phyloP scores from a whole-genome alignment of 1,140 invertebrate species.

The Zaprionus inermis region DNA sequence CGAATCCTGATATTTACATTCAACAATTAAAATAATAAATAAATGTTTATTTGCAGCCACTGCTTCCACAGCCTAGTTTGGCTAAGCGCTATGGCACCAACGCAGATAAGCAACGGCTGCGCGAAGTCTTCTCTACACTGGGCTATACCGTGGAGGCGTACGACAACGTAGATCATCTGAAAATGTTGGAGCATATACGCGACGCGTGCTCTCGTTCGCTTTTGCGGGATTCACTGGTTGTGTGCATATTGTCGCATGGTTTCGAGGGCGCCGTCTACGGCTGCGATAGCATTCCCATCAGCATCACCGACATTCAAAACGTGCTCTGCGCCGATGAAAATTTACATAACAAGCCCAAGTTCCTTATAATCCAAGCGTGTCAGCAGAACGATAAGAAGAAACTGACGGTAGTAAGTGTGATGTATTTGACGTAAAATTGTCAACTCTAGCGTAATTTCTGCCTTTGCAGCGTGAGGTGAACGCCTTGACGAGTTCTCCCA shows the following conservation, averaged over 20 bases:
- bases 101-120: conserved; percentile 54
- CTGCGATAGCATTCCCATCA: conserved; percentile 68
- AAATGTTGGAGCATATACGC: conserved; percentile 58
- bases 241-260: conserved; percentile 80
- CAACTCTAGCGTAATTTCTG: background rate
- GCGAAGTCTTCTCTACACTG: conserved; percentile 58
- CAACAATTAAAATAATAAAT: background rate
- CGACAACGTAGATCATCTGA: conserved; percentile 62
- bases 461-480: conserved; percentile 40
- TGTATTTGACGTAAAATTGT: background rate
- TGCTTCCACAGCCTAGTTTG: conserved; percentile 37
- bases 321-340: conserved; percentile 56
- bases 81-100: conserved; percentile 63
- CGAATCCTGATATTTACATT: background rate
- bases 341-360: conserved; percentile 66
- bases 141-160: conserved; percentile 62
- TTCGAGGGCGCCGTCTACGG: conserved; percentile 74
- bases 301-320: conserved; percentile 66
- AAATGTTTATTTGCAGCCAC: conserved; percentile 23
- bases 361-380: conserved; percentile 78
- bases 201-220: conserved; percentile 48
- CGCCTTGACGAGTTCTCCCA: conserved; percentile 41
- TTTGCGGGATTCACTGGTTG: conserved; percentile 68
- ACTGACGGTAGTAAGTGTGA: conserved; percentile 1
- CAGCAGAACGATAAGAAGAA: conserved; percentile 47